phyloP scores from a whole-genome alignment of 2,113 vertebrate species.

The Callorhinus ursinus region DNA sequence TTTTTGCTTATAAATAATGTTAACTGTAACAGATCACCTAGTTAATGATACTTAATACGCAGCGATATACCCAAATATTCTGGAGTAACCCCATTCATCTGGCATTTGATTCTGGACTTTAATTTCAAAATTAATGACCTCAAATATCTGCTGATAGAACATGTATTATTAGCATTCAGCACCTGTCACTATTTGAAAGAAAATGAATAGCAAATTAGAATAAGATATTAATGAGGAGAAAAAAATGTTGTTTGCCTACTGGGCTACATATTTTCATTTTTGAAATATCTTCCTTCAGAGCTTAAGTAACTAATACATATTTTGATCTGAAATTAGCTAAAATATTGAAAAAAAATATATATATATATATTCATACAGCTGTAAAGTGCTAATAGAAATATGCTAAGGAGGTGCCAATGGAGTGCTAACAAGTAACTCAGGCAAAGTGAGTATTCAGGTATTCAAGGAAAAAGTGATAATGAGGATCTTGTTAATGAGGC shows the following conservation, averaged over 20 bases:
- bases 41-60: not conserved
- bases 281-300: slow-evolving; percentile 36
- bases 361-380: not conserved
- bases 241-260: slow-evolving; percentile 49
- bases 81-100: slow-evolving; percentile 24
- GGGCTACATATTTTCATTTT: not conserved
- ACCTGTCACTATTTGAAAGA: slow-evolving; percentile 55
- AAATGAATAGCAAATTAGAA: not conserved
- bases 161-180: slow-evolving; percentile 53
- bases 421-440: not conserved
- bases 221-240: not conserved
- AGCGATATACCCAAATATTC: slow-evolving; percentile 23
- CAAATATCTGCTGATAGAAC: not conserved
- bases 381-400: not conserved
- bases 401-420: slow-evolving; percentile 3
- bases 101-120: not conserved
- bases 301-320: not conserved
- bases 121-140: slow-evolving; percentile 15
- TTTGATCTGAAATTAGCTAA: not conserved
- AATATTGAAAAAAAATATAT: not conserved
- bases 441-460: not conserved
- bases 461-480: slow-evolving; percentile 47
- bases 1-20: slow-evolving; percentile 70
- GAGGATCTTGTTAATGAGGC: slow-evolving; percentile 21
- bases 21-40: not conserved